phyloP scores from a whole-genome alignment of 2,888 invertebrate species.

The Dichetophora obliterata region DNA sequence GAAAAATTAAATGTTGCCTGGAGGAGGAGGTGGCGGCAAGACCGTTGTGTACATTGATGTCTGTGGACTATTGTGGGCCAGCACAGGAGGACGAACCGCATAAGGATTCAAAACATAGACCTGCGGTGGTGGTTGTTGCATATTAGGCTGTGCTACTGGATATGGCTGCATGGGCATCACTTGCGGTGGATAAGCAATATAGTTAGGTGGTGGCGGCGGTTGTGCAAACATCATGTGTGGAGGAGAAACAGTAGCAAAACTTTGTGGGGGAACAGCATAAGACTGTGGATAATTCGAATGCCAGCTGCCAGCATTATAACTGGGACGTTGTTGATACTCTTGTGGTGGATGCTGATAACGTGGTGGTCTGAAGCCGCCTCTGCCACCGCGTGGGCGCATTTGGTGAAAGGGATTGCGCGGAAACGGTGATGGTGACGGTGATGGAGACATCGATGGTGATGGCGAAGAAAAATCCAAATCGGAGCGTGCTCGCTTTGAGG shows the following conservation, averaged over 20 bases:
- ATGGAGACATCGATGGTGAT: slow-evolving; percentile 3
- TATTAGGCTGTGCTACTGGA: not conserved
- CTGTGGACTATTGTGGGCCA: not conserved
- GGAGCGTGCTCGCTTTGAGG: slow-evolving; percentile 47
- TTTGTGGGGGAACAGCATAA: slow-evolving; percentile 42
- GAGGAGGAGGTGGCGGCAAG: slow-evolving; percentile 44
- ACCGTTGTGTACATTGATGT: slow-evolving; percentile 2
- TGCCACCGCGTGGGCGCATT: slow-evolving; percentile 41
- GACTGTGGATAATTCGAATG: slow-evolving; percentile 63
- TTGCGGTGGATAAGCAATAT: slow-evolving; percentile 34
- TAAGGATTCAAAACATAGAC: slow-evolving; percentile 48
- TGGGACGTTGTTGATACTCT: slow-evolving; percentile 38
- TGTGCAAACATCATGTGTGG: slow-evolving; percentile 32
- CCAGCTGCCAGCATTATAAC: slow-evolving; percentile 62
- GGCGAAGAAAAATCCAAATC: slow-evolving; percentile 9
- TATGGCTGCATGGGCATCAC: slow-evolving; percentile 6
- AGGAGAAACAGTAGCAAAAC: too few species aligned
- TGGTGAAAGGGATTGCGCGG: slow-evolving; percentile 44
- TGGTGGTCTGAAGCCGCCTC: slow-evolving; percentile 16
- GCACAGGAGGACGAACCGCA: slow-evolving; percentile 40
- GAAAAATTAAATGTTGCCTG: slow-evolving; percentile 37
- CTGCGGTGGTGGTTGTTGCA: slow-evolving; percentile 18
- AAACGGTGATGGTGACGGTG: slow-evolving; percentile 11
- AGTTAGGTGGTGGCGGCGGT: slow-evolving; percentile 35
- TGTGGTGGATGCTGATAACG: slow-evolving; percentile 31